Evolutionary conservation across 2,113 vertebrate genomes (phyloP), one percentile per base, ranked within the genome.

Genomic region (Lepisosteus osseus): DNA sequence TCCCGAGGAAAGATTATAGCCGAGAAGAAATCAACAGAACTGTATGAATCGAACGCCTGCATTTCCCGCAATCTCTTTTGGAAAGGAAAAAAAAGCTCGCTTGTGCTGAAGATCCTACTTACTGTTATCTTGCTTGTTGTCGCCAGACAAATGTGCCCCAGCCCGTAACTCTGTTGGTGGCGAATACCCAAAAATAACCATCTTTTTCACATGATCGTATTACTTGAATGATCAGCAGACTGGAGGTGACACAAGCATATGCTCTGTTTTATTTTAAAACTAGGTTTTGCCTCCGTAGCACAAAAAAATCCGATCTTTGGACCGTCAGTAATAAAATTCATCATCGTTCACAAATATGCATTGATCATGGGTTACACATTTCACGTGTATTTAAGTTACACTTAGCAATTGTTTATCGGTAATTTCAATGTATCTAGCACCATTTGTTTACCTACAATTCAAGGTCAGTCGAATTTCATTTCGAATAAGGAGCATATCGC

Each of bases 1-100:
- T 86, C 88, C 92, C 80, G 86, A 79, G 86, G 77, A 84, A 76
- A 79, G 82, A 80, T 81, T 85, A 77, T 80, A 78, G 78, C 29
- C 76, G 79, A 80, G 81, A 41, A 70, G 69, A 62, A 73, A 72
- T 62, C 62, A 69, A 63, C 44, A 64, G 47, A 59, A 66, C 15
- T 74, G 54, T 68, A 65, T 74, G 68, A 69, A 72, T 72, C 61
- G 47, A 68, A 78, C 74, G 78, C 72, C 61, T 17, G 63, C 79
- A 82, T 81, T 80, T 73, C 68, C 75, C 61, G 56, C 71, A 72
- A 65, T 61, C 68, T 69, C 14, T 56, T 57, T n/a, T 7, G 11
- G 67, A 63, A 17, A 29, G 66, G 62, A 44, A 42, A 59, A 29
- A 65, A 65, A 55, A 71, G 54, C 54, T 61, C 65, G 55, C 65